phyloP scores from a whole-genome alignment of 2,888 invertebrate genomes.

The Tanypteryx hageni region DNA sequence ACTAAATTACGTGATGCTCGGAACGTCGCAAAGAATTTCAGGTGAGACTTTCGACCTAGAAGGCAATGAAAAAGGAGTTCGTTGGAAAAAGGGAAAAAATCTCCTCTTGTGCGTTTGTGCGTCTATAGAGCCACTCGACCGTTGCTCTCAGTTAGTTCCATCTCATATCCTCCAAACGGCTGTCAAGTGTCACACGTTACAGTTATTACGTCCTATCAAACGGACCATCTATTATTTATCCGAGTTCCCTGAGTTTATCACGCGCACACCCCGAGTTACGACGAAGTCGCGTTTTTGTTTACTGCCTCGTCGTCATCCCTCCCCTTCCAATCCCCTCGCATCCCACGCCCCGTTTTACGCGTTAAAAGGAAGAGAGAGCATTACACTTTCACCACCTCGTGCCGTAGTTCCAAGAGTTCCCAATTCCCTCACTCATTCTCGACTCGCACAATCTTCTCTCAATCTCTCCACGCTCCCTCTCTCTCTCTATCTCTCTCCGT shows the following conservation, averaged over 20 bases:
- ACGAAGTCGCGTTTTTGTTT: neutral
- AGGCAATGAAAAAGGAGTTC: neutral
- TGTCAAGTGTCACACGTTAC: conserved; percentile 19
- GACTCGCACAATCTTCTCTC: too few relatives aligned
- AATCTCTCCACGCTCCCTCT: too few relatives aligned
- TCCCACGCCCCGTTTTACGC: neutral
- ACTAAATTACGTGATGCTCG: too few relatives aligned
- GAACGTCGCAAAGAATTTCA: too few relatives aligned
- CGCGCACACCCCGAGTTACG: neutral
- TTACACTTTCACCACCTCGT: conserved; percentile 25
- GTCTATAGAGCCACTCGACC: conserved; percentile 1
- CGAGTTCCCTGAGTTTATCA: neutral
- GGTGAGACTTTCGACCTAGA: too few relatives aligned
- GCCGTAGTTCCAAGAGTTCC: neutral
- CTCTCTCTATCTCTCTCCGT: too few relatives aligned
- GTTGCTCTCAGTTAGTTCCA: neutral
- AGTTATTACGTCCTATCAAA: conserved; percentile 28
- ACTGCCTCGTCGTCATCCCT: conserved; percentile 6
- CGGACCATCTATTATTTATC: conserved; percentile 24
- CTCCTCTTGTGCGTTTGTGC: neutral
- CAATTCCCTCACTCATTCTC: conserved; percentile 9
- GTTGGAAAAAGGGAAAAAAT: neutral
- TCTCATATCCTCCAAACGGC: conserved; percentile 17
- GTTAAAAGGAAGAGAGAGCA: neutral
- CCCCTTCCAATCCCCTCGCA: neutral